Percentiles rank a stretch among this genome's conserved stretches.
Conservation (phyloP, 2,888 invertebrate species). For the Hydroisotoma schaefferi region DNA sequence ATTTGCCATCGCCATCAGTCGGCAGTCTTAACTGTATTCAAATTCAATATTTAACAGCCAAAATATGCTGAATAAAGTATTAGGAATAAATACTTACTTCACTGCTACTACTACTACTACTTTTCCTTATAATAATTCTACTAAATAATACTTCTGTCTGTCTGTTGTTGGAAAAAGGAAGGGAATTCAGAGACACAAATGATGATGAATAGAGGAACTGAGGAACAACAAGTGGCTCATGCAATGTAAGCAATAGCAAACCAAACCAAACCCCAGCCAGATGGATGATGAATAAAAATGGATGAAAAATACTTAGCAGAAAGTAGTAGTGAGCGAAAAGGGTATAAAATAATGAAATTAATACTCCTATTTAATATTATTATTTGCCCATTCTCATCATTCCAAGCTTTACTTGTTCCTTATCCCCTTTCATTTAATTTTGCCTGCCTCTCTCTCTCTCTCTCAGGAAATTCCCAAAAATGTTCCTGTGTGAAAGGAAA, state of each 20-base stretch:
- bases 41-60: too few relatives aligned
- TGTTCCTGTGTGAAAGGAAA: slow-evolving; percentile 16
- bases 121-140: background rate
- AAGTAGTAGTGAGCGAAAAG: too few relatives aligned
- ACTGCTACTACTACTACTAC: background rate
- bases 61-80: too few relatives aligned
- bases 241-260: background rate
- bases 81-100: too few relatives aligned
- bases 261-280: background rate
- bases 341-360: background rate
- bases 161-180: slow-evolving; percentile 1
- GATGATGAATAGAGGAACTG: too few relatives aligned
- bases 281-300: slow-evolving; percentile 1
- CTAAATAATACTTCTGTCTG: background rate
- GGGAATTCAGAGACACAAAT: too few relatives aligned
- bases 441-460: too few relatives aligned
- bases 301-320: too few relatives aligned
- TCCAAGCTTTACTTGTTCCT: too few relatives aligned
- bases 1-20: too few relatives aligned
- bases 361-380: background rate
- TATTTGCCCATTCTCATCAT: background rate
- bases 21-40: too few relatives aligned
- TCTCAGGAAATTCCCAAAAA: slow-evolving; percentile 10
- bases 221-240: slow-evolving; percentile 8
- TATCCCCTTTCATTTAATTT: too few relatives aligned